Base-by-base conservation (phyloP, 2,888 invertebrate species). In the Lasioglossum pauxillum region DNA sequence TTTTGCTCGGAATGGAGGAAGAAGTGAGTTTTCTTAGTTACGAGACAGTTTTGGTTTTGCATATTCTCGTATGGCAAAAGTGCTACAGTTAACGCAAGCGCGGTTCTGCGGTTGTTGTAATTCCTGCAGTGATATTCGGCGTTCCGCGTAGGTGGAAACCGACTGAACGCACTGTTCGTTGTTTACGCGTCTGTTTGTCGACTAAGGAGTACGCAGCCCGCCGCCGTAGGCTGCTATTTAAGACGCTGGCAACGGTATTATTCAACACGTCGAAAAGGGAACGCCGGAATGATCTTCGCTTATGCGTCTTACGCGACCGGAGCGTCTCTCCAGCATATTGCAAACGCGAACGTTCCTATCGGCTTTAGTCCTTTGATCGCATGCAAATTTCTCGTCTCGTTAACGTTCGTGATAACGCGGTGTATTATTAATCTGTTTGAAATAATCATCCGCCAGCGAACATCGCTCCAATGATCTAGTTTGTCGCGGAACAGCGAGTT, bases 391-490 rank as follows among this genome's bases (percentile, higher is more conserved):
- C 72, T 5, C 27, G 44, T 44, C 71, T 12, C 46, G 46, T 46
- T 82, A 84, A 57, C 82, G 57, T 38, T 71, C n/a, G 14, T 27
- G 41, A 38, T 71, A n/a, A 44, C 71, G 41, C 41, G n/a, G 23
- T 16, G 8, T 31, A 31, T 31, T 64, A 64, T 64, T 64, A 64
- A 64, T 64, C 64, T 31, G 16, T 64, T 31, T 8, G 64, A 31
- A 64, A 64, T 31, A 64, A 64, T 64, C 31, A 64, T 64, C 16
- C 2, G 8, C 64, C 16, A 64, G 64, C 64, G 27, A 64, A 16
- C 64, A 16, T n/a, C 27, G 64, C 3, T 64, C 2, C 31, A 8
- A 7, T 16, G 31, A 19, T 23, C 14, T 2, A 60, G 3, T 31
- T 2, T 7, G 64, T 8, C n/a, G 7, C 7, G 64, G 5, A 31